Base-by-base conservation (phyloP, 2,113 vertebrate species). In the Tricholaema leucomelas region DNA sequence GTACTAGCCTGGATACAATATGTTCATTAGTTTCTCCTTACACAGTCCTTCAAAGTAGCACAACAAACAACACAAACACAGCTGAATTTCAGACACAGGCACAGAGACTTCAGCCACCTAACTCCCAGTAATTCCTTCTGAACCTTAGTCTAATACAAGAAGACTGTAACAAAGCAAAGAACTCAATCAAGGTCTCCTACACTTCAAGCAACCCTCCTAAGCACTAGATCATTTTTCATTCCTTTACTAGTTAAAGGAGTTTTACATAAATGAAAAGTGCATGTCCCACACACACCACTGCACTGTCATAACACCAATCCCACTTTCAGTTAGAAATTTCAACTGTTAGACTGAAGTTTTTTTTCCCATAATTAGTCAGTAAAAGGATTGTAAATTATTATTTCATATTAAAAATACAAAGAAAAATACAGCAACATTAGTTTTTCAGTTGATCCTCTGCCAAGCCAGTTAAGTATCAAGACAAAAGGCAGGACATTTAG, bases 221-320 rank as follows among this genome's bases (percentile, higher is more conserved):
- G 19, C 15, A 28, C 44, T 73, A 36, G 44, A 93, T 64, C 27
- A 85, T 59, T 67, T 84, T 79, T 75, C 73, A 35, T 27, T 91
- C 91, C 77, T 85, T 72, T 85, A 59, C 59, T 65, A 73, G 42
- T 59, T 36, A 63, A 70, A 58, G n/a, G 55, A 77, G 84, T 61
- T 91, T 59, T 88, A 76, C 36, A 9, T 61, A 92, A 90, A 86
- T 50, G 33, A 59, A 63, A 88, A 93, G 67, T 58, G 54, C 46
- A 59, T 72, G 73, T 84, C 88, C 67, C 92, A 69, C 73, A 70
- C 54, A 63, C 23, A 63, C 30, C 40, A 73, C 63, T 59, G 31
- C 91, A 93, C 74, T 81, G 81, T 88, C 81, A 59, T 30, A 94
- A 88, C 74, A 93, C 4, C 36, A 88, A 93, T 73, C 59, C 81